Evolutionary conservation across 2,113 vertebrate genomes (phyloP), one percentile per base, ranked within the genome.

Genomic region (Carassius auratus): DNA sequence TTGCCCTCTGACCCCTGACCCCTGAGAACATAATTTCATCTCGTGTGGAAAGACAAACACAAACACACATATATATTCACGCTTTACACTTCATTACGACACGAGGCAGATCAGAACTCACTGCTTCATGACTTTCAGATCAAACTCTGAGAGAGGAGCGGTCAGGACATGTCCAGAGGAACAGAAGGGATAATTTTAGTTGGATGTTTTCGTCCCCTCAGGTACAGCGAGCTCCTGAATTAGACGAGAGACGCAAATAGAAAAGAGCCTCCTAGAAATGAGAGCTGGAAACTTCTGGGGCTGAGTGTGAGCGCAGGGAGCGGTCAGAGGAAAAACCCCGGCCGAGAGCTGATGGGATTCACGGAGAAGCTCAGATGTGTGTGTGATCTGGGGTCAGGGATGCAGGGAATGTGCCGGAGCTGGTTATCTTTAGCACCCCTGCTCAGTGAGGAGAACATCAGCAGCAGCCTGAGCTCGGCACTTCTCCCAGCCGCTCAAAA

Each of bases 191-290:
- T 80, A 23, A 45, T 14, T 5, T 62, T 62, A 80, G 36, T 4
- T 0, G 21, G 30, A 64, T 15, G 36, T 8, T 42, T 23, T 15
- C 13, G 30, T 61, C 76, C 45, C 23, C 76, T 79, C 76, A 62
- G 76, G 52, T 61, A 55, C 55, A 8, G 33, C 15, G 42, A 73
- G 71, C 3, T 77, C 30, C 55, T 23, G 76, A 79, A 79, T 62
- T 75, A 75, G n/a, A 45, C 3, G 12, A 79, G 55, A 62, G 76
- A 42, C 76, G 5, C 55, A 42, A 61, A 79, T 79, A 79, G 76
- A 61, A n/a, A 14, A 61, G 76, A 38, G 9, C 5, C 76, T 38
- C 9, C 12, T 61, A 23, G 55, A 77, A 57, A 36, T 3, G 8
- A 77, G 23, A 55, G 26, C 8, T 55, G 75, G 74, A 76, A 76